A percentile compares a stretch with the other conserved stretches of the same genome.
Evolutionary conservation across 1,140 invertebrate species (phyloP).

Genomic region (Ptiloglossa arizonensis): DNA sequence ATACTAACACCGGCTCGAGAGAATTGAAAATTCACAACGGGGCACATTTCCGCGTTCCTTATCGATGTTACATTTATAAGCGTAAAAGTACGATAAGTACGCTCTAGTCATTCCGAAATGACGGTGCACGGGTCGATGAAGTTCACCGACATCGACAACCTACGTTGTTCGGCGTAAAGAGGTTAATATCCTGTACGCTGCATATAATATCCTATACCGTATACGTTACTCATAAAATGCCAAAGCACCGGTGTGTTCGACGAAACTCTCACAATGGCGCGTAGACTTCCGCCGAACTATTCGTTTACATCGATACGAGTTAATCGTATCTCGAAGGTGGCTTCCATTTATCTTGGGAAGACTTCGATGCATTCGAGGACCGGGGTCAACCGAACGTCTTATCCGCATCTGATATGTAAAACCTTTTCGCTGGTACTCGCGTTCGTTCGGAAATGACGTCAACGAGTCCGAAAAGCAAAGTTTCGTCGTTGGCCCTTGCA

Average conservation of each 20-base stretch:
- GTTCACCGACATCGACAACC: slow-evolving; percentile 12
- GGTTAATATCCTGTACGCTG: neutral
- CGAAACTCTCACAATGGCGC: neutral
- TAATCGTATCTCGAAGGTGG: neutral
- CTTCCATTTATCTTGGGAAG: too few relatives aligned
- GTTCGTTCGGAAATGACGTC: neutral
- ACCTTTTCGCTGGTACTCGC: neutral
- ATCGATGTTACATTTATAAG: neutral
- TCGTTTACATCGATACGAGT: neutral
- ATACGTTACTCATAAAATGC: neutral
- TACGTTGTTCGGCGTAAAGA: slow-evolving; percentile 4
- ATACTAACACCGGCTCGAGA: too few relatives aligned
- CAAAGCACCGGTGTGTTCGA: neutral
- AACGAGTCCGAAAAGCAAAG: too few relatives aligned
- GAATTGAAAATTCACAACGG: too few relatives aligned
- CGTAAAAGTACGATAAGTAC: neutral
- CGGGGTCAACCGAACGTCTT: neutral
- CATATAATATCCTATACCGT: neutral
- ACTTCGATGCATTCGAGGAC: too few relatives aligned
- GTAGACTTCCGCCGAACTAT: neutral
- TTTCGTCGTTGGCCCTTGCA: too few relatives aligned
- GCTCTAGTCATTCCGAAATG: slow-evolving; percentile 10
- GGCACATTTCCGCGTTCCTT: too few relatives aligned
- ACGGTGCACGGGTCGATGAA: slow-evolving; percentile 25
- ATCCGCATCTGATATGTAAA: neutral